These are phyloP conservation scores for Seira ritae DNA, from an alignment of 2,888 invertebrate species.

Conservation along the genomic window DNA sequence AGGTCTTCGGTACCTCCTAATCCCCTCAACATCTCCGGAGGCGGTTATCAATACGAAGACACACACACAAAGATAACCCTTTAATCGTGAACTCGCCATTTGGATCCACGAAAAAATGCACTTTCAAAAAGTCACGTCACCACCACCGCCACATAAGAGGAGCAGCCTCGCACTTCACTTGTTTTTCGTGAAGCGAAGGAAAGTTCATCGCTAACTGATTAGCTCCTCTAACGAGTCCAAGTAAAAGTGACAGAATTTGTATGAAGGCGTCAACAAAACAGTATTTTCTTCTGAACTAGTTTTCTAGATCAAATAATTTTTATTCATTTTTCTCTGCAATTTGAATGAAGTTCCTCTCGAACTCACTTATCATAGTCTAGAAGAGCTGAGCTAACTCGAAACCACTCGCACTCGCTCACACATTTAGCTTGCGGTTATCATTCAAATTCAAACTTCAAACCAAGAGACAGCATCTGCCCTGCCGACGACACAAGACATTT, in stretches of 20 bases:
- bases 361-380: too few relatives aligned
- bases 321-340: too few relatives aligned
- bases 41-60: too few relatives aligned
- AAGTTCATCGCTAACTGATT: constrained; percentile 8
- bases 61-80: too few relatives aligned
- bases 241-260: neutral
- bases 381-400: too few relatives aligned
- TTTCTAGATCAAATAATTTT: neutral
- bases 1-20: constrained; percentile 18
- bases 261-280: neutral
- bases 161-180: neutral
- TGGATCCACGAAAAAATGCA: neutral
- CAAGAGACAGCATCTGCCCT: too few relatives aligned
- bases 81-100: too few relatives aligned
- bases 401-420: too few relatives aligned
- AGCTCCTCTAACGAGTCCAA: neutral
- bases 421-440: too few relatives aligned
- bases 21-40: constrained; percentile 26
- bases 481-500: too few relatives aligned
- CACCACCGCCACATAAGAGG: neutral
- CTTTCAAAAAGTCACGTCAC: neutral
- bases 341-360: too few relatives aligned
- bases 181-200: neutral
- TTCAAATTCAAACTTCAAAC: too few relatives aligned
- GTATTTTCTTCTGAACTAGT: neutral